Conservation (phyloP, 2,888 invertebrate genomes). For the Eupithecia tripunctaria region DNA sequence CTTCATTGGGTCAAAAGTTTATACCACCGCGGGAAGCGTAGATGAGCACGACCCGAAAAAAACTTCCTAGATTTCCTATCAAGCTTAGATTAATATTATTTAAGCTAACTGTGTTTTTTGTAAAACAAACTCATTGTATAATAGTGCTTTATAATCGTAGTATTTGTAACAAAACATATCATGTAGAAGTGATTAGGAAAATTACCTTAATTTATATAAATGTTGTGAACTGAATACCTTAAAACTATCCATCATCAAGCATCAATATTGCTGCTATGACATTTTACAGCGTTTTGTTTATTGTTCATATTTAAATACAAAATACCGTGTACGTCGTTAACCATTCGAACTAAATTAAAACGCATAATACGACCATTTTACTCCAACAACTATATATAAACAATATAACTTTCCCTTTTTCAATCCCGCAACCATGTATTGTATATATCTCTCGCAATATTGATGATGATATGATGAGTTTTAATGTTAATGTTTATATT, state of each 20-base stretch:
- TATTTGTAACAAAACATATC: conserved; percentile 78
- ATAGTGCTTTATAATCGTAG: conserved; percentile 45
- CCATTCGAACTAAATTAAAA: background rate
- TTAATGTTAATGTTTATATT: conserved; percentile 26
- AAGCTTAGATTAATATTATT: background rate
- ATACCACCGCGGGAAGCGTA: background rate
- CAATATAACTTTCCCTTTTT: background rate
- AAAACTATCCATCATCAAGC: background rate
- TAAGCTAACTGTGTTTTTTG: conserved; percentile 9
- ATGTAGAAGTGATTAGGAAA: conserved; percentile 69
- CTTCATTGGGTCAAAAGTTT: background rate
- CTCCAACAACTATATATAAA: background rate
- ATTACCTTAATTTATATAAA: conserved; percentile 62
- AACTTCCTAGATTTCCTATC: background rate
- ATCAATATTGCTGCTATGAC: conserved; percentile 5
- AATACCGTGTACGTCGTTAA: background rate
- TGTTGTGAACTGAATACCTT: conserved; percentile 56
- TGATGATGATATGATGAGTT: background rate
- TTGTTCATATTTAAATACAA: background rate
- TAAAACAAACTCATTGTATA: conserved; percentile 15
- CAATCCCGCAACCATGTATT: background rate
- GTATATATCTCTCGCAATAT: background rate
- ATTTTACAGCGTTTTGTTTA: background rate
- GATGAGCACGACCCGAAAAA: background rate
- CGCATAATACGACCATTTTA: background rate